Evolutionary conservation across 2,888 invertebrate genomes (phyloP), one percentile per base, ranked within the genome.

Genomic region (Drosophila antonietae): DNA sequence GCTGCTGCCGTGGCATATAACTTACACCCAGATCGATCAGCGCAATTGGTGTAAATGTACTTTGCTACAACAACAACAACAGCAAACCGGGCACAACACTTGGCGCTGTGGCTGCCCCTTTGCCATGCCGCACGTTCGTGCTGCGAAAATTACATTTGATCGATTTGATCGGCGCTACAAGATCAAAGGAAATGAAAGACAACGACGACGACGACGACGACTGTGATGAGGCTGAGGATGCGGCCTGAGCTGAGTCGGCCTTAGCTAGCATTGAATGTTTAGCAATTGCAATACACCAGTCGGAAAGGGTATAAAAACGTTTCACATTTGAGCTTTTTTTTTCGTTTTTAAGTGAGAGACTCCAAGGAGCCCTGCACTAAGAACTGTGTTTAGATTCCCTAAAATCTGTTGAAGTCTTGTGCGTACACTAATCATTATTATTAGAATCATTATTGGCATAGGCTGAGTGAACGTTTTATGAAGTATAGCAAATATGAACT

Each of bases 141-240:
- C 87, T 89, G 90, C 88, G 86, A 84, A 91, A 91, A 90, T 91
- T 90, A 87, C 88, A 91, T 91, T 92, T 92, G 92, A 92, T 92
- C 92, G 92, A 92, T 92, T 91, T 92, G 92, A 92, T 92, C 92
- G 92, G 90, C 92, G 92, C 92, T 90, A 73, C 73, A 78, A 91
- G 91, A 92, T 92, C 92, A 92, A 92, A 92, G 90, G 81, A 85
- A 89, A 72, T 75, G 75, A 84, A 91, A 87, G 77, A 87, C 81
- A 63, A 78, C 83, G 75, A 69, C 73, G 68, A 88, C 78, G 75
- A 70, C 73, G 68, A 89, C 78, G 52, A 3, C 20, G 23, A 9
- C 39, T 10, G 0, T 8, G 39, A 5, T 41, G 31, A 55, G 28
- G 41, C 28, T 55, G 28, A 28, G 43, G 63, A 59, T 62, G 68